These are phyloP conservation scores for Andrena marginata DNA, from an alignment of 2,888 invertebrate genomes.

Conservation along the genomic window DNA sequence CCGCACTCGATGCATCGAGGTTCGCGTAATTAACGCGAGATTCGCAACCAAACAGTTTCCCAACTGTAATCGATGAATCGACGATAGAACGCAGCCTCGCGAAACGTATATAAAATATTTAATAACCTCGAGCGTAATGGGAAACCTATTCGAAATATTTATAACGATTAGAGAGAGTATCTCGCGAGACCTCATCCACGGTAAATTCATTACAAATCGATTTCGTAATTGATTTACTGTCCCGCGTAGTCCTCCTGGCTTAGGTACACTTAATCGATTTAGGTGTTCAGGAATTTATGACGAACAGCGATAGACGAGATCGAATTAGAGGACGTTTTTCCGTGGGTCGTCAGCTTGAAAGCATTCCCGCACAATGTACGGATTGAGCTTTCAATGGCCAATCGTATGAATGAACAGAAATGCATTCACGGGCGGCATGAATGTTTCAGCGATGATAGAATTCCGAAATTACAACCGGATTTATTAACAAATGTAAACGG, in stretches of 20 bases:
- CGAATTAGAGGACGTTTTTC: constrained; percentile 3
- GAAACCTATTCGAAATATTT: constrained; percentile 40
- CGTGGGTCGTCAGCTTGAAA: background rate
- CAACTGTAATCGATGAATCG: background rate
- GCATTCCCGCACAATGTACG: background rate
- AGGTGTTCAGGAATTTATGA: constrained; percentile 31
- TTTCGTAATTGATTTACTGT: constrained; percentile 35
- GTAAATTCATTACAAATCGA: constrained; percentile 53
- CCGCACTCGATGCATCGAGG: background rate
- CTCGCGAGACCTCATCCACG: constrained; percentile 24
- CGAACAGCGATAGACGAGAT: background rate
- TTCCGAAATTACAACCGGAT: background rate
- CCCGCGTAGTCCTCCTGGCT: background rate
- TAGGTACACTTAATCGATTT: constrained; percentile 29
- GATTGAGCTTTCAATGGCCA: background rate
- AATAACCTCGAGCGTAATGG: constrained; percentile 11
- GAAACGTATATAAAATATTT: background rate
- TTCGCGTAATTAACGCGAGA: background rate
- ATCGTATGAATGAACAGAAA: background rate
- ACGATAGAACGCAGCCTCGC: background rate
- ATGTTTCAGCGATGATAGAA: background rate
- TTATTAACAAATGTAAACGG: background rate
- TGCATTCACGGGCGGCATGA: background rate
- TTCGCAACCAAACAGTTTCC: background rate
- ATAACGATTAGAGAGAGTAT: constrained; percentile 27